A percentile compares a stretch with the other conserved stretches of the same genome.
Evolutionary conservation across 2,113 vertebrate genomes (phyloP).

Genomic region (Orthonyx spaldingii): DNA sequence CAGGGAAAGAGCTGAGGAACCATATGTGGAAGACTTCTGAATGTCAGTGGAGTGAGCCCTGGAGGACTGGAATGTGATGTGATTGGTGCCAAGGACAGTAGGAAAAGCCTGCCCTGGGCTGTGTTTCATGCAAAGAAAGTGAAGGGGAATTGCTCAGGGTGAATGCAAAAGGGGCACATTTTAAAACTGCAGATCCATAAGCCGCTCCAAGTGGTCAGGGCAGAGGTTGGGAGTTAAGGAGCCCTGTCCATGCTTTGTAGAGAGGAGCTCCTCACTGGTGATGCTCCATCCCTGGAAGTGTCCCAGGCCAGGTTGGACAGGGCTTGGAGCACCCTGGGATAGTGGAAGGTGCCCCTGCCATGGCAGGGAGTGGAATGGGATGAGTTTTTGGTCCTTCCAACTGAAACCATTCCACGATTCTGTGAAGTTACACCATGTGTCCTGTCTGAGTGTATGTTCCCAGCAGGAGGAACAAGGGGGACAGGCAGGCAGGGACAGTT

Average conservation of each 20-base stretch:
- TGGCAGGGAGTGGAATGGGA: background rate
- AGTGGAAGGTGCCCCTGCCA: background rate
- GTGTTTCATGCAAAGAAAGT: background rate
- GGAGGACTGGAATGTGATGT: background rate
- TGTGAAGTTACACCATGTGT: background rate
- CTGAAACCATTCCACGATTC: background rate
- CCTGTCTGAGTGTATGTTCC: background rate
- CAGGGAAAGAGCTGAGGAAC: background rate
- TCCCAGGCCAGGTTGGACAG: rapidly evolving
- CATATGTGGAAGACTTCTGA: background rate
- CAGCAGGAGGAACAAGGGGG: background rate
- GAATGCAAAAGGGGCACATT: background rate
- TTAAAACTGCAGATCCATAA: background rate
- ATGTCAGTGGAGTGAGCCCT: background rate
- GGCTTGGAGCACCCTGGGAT: background rate
- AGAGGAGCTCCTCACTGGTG: background rate
- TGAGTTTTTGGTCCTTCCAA: background rate
- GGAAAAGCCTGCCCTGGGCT: background rate
- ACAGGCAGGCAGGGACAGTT: background rate
- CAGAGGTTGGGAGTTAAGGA: background rate
- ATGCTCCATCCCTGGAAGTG: background rate
- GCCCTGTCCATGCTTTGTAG: background rate
- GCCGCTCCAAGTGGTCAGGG: background rate
- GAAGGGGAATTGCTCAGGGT: background rate
- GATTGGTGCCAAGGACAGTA: background rate